phyloP scores from a whole-genome alignment of 2,888 invertebrate genomes.

The Philopedon plagiatum region DNA sequence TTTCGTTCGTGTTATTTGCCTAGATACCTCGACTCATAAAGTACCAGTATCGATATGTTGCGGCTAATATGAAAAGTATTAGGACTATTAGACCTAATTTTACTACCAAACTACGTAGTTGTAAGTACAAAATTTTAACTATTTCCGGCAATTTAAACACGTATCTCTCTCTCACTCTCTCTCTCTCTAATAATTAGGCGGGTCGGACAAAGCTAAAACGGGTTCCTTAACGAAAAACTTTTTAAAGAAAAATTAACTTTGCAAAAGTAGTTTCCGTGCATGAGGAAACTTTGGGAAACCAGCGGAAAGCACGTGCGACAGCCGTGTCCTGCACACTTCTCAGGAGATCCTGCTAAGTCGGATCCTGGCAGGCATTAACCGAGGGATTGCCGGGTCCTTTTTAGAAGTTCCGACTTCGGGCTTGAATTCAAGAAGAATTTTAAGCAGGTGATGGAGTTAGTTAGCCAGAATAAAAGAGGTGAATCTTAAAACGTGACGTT shows the following conservation, averaged over 20 bases:
- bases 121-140: no score
- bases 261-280: slow-evolving; percentile 33
- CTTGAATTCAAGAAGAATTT: slow-evolving; percentile 36
- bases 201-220: not conserved
- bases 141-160: no score
- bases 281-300: slow-evolving; percentile 33
- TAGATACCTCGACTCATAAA: no score
- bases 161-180: no score
- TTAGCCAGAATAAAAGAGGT: slow-evolving; percentile 3
- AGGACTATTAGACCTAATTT: no score
- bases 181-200: not conserved
- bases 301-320: slow-evolving; percentile 48
- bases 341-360: slow-evolving; percentile 45
- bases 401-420: slow-evolving; percentile 43
- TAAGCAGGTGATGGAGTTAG: slow-evolving; percentile 21
- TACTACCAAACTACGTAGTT: no score
- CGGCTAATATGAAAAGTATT: no score
- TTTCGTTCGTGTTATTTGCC: no score
- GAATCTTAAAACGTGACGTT: not conserved
- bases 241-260: slow-evolving; percentile 33
- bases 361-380: slow-evolving; percentile 48
- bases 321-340: slow-evolving; percentile 48
- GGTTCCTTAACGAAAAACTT: slow-evolving; percentile 15
- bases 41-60: no score
- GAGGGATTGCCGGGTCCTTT: slow-evolving; percentile 45